A percentile compares a stretch with the other conserved stretches of the same genome.
phyloP scores from a whole-genome alignment of 2,888 invertebrate species.

The Phyllotreta striolata region DNA sequence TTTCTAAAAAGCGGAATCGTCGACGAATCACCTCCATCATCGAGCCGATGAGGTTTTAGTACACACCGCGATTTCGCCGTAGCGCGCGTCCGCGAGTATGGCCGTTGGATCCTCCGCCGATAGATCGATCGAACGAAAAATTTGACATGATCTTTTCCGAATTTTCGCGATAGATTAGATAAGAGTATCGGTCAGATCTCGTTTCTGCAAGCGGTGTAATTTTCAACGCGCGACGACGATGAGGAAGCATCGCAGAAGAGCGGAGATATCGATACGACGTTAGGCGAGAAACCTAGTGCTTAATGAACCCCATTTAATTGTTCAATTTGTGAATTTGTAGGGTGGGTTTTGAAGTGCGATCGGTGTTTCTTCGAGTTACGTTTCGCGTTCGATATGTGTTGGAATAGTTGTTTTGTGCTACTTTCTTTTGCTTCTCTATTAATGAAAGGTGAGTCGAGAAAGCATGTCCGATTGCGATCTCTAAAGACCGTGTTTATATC shows the following conservation, averaged over 20 bases:
- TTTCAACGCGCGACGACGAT: background rate
- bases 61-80: constrained; percentile 41
- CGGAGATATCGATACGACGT: constrained; percentile 38
- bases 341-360: constrained; percentile 22
- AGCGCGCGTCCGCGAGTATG: constrained; percentile 44
- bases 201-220: background rate
- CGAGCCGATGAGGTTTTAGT: constrained; percentile 42
- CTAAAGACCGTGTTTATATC: constrained; percentile 7
- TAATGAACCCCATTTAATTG: background rate
- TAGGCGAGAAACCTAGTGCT: constrained; percentile 31
- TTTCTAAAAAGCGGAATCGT: constrained; percentile 45
- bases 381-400: constrained; percentile 42
- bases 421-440: constrained; percentile 51
- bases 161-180: background rate
- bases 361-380: constrained; percentile 14
- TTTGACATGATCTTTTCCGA: background rate
- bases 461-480: constrained; percentile 39
- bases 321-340: constrained; percentile 2
- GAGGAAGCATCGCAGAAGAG: constrained; percentile 18
- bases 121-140: constrained; percentile 1
- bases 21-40: constrained; percentile 38
- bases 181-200: background rate
- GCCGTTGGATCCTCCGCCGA: constrained; percentile 32
- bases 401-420: constrained; percentile 48
- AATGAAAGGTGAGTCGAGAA: constrained; percentile 50